Evolutionary conservation across 2,888 invertebrate species (phyloP).

Genomic region (Mythimna impura): DNA sequence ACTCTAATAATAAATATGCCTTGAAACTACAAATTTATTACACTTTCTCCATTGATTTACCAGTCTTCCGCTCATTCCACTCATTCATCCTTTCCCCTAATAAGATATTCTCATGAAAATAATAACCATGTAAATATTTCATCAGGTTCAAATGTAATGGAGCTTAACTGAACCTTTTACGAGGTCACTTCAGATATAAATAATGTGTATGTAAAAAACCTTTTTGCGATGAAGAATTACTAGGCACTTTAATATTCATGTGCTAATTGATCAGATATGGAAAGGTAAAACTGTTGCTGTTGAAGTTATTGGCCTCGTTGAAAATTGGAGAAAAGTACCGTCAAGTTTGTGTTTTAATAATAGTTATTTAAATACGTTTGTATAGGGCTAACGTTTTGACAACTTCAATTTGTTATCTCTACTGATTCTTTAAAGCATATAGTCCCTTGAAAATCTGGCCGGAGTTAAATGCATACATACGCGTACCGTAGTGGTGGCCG

Average conservation of each 20-base stretch:
- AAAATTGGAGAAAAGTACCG: slow-evolving; percentile 3
- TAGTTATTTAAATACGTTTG: neutral
- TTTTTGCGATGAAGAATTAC: slow-evolving; percentile 63
- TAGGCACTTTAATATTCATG: slow-evolving; percentile 63
- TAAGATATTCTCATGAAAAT: slow-evolving; percentile 54
- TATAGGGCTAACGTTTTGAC: neutral
- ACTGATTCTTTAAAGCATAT: too few species aligned
- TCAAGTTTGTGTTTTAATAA: neutral
- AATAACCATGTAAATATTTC: slow-evolving; percentile 63
- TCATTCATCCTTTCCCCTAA: slow-evolving; percentile 34
- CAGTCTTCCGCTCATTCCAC: slow-evolving; percentile 8
- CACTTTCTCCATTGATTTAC: slow-evolving; percentile 11
- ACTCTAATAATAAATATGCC: too few species aligned
- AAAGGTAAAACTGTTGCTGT: slow-evolving; percentile 9
- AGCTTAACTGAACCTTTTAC: slow-evolving; percentile 62
- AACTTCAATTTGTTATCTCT: neutral
- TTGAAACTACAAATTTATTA: neutral
- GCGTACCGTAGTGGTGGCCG: too few species aligned
- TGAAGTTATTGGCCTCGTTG: slow-evolving; percentile 23
- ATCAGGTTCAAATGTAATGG: slow-evolving; percentile 63
- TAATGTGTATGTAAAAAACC: slow-evolving; percentile 62
- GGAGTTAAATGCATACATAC: too few species aligned
- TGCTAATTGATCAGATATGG: slow-evolving; percentile 50
- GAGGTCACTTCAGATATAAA: slow-evolving; percentile 52
- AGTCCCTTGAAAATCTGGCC: too few species aligned